Evolutionary conservation across 1,140 invertebrate species (phyloP), one percentile per base, ranked within the genome.

Genomic region (Drosophila pachea): DNA sequence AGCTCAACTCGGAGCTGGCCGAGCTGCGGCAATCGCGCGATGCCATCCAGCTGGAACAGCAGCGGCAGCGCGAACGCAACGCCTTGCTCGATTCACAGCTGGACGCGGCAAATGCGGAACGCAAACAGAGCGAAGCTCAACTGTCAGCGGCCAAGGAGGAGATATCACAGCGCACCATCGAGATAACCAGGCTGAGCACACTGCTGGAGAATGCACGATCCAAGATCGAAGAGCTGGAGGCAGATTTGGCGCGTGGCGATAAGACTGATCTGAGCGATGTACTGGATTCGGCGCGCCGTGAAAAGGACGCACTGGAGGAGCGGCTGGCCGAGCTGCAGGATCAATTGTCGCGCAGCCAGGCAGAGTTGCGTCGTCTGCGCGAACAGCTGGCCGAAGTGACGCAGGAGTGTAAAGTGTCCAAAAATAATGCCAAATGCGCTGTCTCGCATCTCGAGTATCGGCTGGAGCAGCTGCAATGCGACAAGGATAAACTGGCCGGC

Each of bases 381-480:
- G 94, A 96, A 77, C 93, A 95, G 79, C 90, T 95, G 2, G 90
- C 92, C 11, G 92, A 92, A 16, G 88, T 95, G 38, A 94, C 95
- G 81, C 95, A 97, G 82, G 95, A 97, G 86, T 93, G 93, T 60
- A 94, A 94, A 90, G 95, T 94, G 36, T 93, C 93, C 0, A 92
- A 94, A 74, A 96, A 95, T 74, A 96, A 95, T 89, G 94, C 95
- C 9, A 96, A 96, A 87, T 94, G 93, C 5, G 93, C 94, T 9
- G 91, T 96, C 45, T 93, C 93, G 7, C 94, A 96, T 74, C 89
- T 97, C 50, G 95, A 97, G 84, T 95, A 94, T 76, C 93, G 94
- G 68, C 87, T 95, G 31, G 93, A 95, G 52, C 93, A 94, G 77
- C 73, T 95, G 50, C 92, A 93, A 14, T 92, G 93, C 22, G 95